Evolutionary conservation across 2,888 invertebrate species (phyloP).

Genomic region (Agonopterix arenella): DNA sequence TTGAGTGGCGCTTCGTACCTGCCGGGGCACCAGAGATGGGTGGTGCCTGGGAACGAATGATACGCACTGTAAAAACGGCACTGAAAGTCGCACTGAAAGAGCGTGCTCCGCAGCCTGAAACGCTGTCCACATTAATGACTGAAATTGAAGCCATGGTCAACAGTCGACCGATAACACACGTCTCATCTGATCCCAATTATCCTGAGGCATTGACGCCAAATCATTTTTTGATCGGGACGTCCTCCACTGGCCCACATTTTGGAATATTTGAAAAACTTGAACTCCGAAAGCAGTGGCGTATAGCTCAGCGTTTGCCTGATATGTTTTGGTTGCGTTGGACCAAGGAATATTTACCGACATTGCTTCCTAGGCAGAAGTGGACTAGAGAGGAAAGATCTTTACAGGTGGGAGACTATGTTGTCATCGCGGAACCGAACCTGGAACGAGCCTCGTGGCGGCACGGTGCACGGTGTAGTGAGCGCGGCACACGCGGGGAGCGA

Average conservation of each 20-base stretch:
- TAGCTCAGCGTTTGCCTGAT: constrained; percentile 16
- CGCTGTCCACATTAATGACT: too few species aligned
- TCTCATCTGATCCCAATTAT: too few species aligned
- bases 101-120: too few species aligned
- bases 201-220: too few species aligned
- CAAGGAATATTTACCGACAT: constrained; percentile 9
- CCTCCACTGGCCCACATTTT: constrained; percentile 5
- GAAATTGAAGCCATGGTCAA: constrained; percentile 11
- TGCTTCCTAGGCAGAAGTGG: constrained; percentile 10
- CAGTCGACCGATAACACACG: too few species aligned
- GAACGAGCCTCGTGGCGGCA: not conserved
- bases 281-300: constrained; percentile 23
- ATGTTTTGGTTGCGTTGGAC: constrained; percentile 26
- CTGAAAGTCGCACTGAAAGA: too few species aligned
- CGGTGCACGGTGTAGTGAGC: not conserved
- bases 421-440: not conserved
- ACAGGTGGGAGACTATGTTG: constrained; percentile 6
- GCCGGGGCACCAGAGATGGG: too few species aligned
- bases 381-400: not conserved
- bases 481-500: not conserved
- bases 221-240: too few species aligned
- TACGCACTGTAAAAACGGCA: too few species aligned
- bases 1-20: too few species aligned
- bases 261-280: constrained; percentile 14
- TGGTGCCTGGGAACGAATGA: too few species aligned